Conservation (phyloP, 1,140 invertebrate species). For the Lasaia peninsularis region DNA sequence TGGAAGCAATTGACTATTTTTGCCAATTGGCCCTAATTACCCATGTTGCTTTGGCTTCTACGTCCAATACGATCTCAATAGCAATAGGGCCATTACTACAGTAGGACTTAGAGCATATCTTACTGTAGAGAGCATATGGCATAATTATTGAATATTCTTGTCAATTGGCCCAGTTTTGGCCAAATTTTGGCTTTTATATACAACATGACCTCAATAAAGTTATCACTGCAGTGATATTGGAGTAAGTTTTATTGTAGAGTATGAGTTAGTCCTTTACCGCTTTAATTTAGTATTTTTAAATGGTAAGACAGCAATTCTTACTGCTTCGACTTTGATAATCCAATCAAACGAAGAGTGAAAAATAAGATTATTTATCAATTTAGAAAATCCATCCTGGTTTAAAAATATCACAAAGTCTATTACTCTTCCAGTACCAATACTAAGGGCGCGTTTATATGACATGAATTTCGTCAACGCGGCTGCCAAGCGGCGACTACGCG, state of each 20-base stretch:
- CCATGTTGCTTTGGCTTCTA: constrained; percentile 7
- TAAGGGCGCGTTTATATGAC: too few relatives aligned
- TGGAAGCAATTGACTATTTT: constrained; percentile 17
- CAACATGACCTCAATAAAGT: constrained; percentile 10
- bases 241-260: not conserved
- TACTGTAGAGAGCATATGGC: not conserved
- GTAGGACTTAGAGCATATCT: not conserved
- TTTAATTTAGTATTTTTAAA: too few relatives aligned
- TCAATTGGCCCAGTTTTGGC: constrained; percentile 27
- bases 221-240: not conserved
- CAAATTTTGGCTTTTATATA: constrained; percentile 8
- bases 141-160: constrained; percentile 8
- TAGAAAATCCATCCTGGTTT: too few relatives aligned
- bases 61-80: constrained; percentile 15
- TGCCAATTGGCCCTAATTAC: constrained; percentile 31
- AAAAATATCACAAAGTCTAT: too few relatives aligned
- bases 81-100: constrained; percentile 1
- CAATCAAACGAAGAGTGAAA: too few relatives aligned
- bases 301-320: too few relatives aligned
- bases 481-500: too few relatives aligned
- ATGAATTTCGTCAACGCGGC: too few relatives aligned
- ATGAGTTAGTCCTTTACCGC: not conserved
- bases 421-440: too few relatives aligned
- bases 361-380: too few relatives aligned
- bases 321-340: too few relatives aligned